phyloP scores from a whole-genome alignment of 1,140 invertebrate species.

The Drosophila athabasca region DNA sequence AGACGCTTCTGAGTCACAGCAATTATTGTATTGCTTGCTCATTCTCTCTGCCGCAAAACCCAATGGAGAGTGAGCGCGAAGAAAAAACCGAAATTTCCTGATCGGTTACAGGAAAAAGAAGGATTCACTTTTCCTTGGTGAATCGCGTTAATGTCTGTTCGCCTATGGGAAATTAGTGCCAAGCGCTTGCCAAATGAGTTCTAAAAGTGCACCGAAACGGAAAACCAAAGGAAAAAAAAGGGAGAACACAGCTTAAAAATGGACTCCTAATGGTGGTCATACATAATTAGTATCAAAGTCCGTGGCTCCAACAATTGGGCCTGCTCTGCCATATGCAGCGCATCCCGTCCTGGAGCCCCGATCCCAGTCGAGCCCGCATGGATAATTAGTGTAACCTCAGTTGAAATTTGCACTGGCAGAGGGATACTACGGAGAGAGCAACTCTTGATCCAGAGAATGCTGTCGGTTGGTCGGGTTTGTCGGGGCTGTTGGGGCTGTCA shows the following conservation, averaged over 20 bases:
- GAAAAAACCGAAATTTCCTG: no score
- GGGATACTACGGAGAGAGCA: not conserved
- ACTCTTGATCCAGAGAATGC: constrained; percentile 24
- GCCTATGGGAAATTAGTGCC: no score
- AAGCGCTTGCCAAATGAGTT: not conserved
- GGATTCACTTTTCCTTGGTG: no score
- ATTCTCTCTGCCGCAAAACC: no score
- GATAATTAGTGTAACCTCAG: constrained; percentile 55
- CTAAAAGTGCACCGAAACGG: not conserved
- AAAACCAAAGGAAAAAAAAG: not conserved
- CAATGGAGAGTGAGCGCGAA: no score
- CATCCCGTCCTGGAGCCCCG: not conserved
- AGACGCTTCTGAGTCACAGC: no score
- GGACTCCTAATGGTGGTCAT: not conserved
- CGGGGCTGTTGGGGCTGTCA: constrained; percentile 28
- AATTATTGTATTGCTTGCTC: no score
- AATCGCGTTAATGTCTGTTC: no score
- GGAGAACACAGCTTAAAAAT: not conserved
- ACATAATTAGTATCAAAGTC: not conserved
- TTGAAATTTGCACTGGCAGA: constrained; percentile 24
- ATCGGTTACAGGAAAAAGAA: no score
- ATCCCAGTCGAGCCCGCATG: constrained; percentile 33
- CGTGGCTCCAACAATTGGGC: constrained; percentile 24
- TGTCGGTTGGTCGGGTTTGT: constrained; percentile 12
- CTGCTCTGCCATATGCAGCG: not conserved